phyloP scores from a whole-genome alignment of 2,888 invertebrate genomes.

The Rhyacophila evoluta region DNA sequence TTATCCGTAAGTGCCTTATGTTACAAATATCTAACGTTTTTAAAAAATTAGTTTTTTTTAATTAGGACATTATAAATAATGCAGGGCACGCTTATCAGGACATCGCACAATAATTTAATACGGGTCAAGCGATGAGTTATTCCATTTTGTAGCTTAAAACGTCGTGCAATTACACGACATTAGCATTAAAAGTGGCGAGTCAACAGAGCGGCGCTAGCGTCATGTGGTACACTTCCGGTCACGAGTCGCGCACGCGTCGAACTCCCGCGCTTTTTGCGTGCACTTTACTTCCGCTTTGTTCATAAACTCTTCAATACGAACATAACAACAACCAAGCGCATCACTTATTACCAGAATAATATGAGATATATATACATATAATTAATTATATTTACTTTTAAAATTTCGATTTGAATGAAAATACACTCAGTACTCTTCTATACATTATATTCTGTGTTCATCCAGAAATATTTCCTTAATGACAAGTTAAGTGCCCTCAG shows the following conservation, averaged over 20 bases:
- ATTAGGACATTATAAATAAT: constrained; percentile 38
- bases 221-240: constrained; percentile 44
- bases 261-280: not conserved
- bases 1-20: not conserved
- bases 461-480: too few relatives aligned
- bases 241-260: constrained; percentile 36
- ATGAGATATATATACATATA: too few relatives aligned
- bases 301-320: not conserved
- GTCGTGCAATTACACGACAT: constrained; percentile 50
- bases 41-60: constrained; percentile 27
- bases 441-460: too few relatives aligned
- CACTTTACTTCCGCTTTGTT: constrained; percentile 22
- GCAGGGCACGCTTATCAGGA: constrained; percentile 32
- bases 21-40: not conserved
- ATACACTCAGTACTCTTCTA: too few relatives aligned
- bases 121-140: constrained; percentile 51
- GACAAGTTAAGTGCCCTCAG: too few relatives aligned
- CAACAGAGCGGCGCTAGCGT: constrained; percentile 20
- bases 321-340: not conserved
- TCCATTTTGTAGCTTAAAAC: constrained; percentile 36
- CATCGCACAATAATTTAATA: constrained; percentile 36
- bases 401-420: too few relatives aligned
- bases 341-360: too few relatives aligned
- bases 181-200: constrained; percentile 44
- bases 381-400: too few relatives aligned